These are phyloP conservation scores for Podarcis raffonei DNA, from an alignment of 2,113 vertebrate genomes.

Conservation along the genomic window DNA sequence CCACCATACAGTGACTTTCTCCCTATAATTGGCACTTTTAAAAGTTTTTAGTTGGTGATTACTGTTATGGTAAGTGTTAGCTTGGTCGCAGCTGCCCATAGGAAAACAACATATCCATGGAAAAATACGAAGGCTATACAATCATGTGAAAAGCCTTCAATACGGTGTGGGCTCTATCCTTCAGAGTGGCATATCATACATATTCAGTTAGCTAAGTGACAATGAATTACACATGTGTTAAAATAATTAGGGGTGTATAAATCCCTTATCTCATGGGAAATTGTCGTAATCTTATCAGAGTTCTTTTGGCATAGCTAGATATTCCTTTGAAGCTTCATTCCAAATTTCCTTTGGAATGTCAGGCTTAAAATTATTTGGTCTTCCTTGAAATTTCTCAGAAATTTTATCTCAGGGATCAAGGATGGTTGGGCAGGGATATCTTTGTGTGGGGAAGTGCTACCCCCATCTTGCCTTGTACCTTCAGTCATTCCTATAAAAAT, in stretches of 20 bases:
- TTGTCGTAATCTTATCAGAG: not conserved
- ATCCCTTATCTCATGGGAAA: not conserved
- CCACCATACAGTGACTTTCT: too few species aligned
- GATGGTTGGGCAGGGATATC: not conserved
- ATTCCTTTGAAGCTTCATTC: not conserved
- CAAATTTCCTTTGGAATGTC: not conserved
- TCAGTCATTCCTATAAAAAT: not conserved
- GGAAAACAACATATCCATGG: not conserved
- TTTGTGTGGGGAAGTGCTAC: not conserved
- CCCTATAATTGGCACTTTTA: not conserved
- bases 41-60: not conserved
- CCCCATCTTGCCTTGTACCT: not conserved
- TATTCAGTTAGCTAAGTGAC: not conserved
- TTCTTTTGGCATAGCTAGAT: not conserved
- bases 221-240: not conserved
- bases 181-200: not conserved
- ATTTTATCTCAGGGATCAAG: not conserved
- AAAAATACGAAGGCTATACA: not conserved
- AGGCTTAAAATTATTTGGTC: not conserved
- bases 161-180: not conserved
- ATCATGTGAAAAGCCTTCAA: not conserved
- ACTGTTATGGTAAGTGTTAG: not conserved
- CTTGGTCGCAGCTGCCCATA: not conserved
- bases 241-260: not conserved
- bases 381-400: too few species aligned